Evolutionary conservation across 1,140 invertebrate genomes (phyloP).

Genomic region (Drosophila biarmipes): DNA sequence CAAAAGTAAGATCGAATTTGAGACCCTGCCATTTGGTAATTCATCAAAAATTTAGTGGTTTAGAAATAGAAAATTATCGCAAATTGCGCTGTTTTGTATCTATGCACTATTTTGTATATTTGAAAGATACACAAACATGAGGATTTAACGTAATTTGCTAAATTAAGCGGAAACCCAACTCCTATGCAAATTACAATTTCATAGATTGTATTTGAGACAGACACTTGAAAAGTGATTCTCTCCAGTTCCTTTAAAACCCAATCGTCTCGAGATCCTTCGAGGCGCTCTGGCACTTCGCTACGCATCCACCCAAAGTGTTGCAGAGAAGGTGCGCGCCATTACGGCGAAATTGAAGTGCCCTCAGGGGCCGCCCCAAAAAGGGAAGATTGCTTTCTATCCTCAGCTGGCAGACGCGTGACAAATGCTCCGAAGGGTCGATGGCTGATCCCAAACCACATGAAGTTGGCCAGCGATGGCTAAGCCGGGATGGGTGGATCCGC

Average conservation of each 20-base stretch:
- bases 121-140: no score
- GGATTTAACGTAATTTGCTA: background rate
- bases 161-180: background rate
- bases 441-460: conserved; percentile 63
- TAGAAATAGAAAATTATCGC: no score
- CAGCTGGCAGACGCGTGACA: conserved; percentile 42
- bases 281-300: conserved; percentile 54
- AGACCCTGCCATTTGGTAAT: no score
- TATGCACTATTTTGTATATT: no score
- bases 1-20: no score
- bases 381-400: background rate
- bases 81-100: no score
- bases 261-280: background rate
- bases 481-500: conserved; percentile 21
- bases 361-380: conserved; percentile 31
- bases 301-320: conserved; percentile 58
- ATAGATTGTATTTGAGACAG: conserved; percentile 39
- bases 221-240: conserved; percentile 11
- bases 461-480: conserved; percentile 49
- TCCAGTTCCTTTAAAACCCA: background rate
- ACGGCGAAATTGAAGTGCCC: conserved; percentile 60
- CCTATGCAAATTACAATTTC: conserved; percentile 52
- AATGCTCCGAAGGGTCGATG: conserved; percentile 29
- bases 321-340: conserved; percentile 53
- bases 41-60: no score